A percentile compares a stretch with the other conserved stretches of the same genome.
Conservation (phyloP, 2,888 invertebrate species). For the Smittia sp. region DNA sequence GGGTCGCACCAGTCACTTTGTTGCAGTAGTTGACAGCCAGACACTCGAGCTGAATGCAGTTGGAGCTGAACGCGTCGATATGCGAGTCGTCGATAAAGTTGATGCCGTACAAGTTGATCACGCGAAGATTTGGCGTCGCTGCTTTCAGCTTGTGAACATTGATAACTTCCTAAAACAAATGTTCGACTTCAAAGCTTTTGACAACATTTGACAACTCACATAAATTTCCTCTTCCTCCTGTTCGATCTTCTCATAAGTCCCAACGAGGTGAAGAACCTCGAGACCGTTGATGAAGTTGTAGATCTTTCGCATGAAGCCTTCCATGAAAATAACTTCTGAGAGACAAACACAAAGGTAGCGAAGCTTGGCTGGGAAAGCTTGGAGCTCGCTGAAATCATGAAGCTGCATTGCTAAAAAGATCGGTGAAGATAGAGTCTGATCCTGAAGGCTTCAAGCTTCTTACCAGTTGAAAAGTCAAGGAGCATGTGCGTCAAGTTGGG, state of each 20-base stretch:
- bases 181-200: not conserved
- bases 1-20: constrained; percentile 93
- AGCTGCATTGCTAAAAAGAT: constrained; percentile 81
- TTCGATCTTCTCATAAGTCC: constrained; percentile 95
- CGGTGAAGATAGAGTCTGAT: constrained; percentile 7
- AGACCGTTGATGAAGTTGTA: constrained; percentile 99
- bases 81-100: constrained; percentile 98
- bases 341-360: constrained; percentile 94
- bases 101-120: constrained; percentile 97
- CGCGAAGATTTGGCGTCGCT: constrained; percentile 94
- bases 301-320: constrained; percentile 99
- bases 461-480: constrained; percentile 90
- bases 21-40: constrained; percentile 95
- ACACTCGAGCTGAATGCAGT: constrained; percentile 94
- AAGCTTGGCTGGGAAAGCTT: constrained; percentile 96
- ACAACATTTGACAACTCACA: constrained; percentile 43
- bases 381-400: constrained; percentile 98
- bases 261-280: constrained; percentile 94
- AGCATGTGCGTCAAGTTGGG: constrained; percentile 95
- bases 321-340: constrained; percentile 99
- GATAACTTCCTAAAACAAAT: constrained; percentile 69
- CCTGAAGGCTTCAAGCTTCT: constrained; percentile 41
- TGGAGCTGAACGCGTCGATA: constrained; percentile 95
- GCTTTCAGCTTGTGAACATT: constrained; percentile 98
- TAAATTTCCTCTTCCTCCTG: constrained; percentile 99